Evolutionary conservation across 2,797 vertebrate genomes (phyloP), one percentile per base, ranked within the genome.

Genomic region (Epinephelus coioides): DNA sequence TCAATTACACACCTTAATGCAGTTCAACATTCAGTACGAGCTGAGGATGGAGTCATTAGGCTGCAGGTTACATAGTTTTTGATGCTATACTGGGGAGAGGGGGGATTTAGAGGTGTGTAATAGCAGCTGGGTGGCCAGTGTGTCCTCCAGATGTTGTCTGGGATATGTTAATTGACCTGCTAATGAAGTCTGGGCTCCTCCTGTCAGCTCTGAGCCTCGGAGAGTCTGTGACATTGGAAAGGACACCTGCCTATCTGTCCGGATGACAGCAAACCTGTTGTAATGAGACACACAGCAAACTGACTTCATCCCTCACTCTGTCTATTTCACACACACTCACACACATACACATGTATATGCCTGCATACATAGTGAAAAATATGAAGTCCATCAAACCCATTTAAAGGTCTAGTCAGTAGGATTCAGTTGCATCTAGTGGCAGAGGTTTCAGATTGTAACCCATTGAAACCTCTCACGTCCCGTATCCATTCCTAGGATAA

Each of bases 121-220:
- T 68, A 71, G 73, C 78, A 86, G 85, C 79, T 83, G 78, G 84
- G 59, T 73, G 73, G 72, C 51, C 59, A 23, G 43, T 54, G 69
- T 84, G 87, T 86, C 76, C 74, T 88, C 87, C 91, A 92, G 87
- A 89, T 93, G 92, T 90, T 91, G 84, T 88, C 88, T 86, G 79
- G 61, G 71, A 90, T 73, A 82, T 77, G 81, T 46, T 90, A 89
- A 91, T 90, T 86, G 83, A 90, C 83, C 80, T 70, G 60, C 83
- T 91, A 90, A 91, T 88, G 85, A 87, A 68, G 81, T 89, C 76
- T 82, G 82, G 73, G 47, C 74, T 83, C 78, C 69, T 79, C 78
- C 77, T 78, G 82, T 87, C 68, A 69, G 70, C 81, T 54, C 46
- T 2, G 51, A 73, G 64, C 68, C 72, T 78, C 73, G 21, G 76